These are phyloP conservation scores for Siniperca obscura DNA, from an alignment of 2,797 vertebrate genomes.

Conservation along the genomic window DNA sequence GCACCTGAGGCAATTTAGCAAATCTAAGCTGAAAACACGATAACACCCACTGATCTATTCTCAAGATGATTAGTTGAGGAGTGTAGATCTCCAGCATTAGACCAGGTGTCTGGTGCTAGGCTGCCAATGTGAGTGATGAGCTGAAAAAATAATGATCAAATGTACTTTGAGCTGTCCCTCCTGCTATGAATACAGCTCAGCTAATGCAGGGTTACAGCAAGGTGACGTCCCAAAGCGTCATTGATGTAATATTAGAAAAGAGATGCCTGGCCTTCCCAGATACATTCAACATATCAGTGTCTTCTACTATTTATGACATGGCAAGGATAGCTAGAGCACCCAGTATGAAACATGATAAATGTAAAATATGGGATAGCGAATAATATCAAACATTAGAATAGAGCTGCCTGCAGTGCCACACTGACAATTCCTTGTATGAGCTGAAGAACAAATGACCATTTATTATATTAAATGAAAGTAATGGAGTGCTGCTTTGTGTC, in stretches of 20 bases:
- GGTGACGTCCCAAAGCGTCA: slow-evolving; percentile 69
- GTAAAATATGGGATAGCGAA: slow-evolving; percentile 42
- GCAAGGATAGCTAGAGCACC: slow-evolving; percentile 32
- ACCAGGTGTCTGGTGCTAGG: slow-evolving; percentile 29
- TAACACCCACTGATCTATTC: slow-evolving; percentile 43
- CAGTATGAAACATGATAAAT: slow-evolving; percentile 57
- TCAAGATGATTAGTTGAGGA: slow-evolving; percentile 51
- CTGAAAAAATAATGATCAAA: slow-evolving; percentile 60
- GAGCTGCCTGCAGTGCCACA: slow-evolving; percentile 6
- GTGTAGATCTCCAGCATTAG: slow-evolving; percentile 46
- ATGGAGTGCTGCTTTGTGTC: slow-evolving; percentile 16
- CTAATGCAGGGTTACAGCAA: slow-evolving; percentile 42
- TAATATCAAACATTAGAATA: slow-evolving; percentile 31
- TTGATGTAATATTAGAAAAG: slow-evolving; percentile 73
- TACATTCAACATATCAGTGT: slow-evolving; percentile 67
- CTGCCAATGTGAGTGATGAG: slow-evolving; percentile 50
- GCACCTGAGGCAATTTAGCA: slow-evolving; percentile 29
- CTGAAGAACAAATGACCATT: slow-evolving; percentile 30
- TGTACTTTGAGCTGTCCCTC: slow-evolving; percentile 34
- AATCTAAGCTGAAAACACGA: slow-evolving; percentile 47
- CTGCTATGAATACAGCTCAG: slow-evolving; percentile 63
- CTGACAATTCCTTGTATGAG: slow-evolving; percentile 22
- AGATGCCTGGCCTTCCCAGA: slow-evolving; percentile 54
- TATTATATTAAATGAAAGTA: not conserved
- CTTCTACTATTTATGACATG: slow-evolving; percentile 73